Evolutionary conservation across 2,888 invertebrate species (phyloP).

Genomic region (Lissocephala sabroskyi): DNA sequence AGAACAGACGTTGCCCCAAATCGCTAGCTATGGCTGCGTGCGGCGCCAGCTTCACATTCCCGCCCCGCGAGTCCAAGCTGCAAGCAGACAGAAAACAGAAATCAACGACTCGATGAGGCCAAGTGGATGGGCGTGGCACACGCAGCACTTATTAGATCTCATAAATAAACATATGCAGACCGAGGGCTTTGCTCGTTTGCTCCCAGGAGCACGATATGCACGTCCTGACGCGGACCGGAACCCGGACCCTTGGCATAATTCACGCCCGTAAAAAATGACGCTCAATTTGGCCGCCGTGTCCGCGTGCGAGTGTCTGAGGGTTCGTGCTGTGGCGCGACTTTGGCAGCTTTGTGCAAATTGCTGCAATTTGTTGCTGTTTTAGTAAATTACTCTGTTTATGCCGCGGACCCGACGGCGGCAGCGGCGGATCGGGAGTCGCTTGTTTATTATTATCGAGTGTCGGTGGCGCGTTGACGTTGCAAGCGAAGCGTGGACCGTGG

Average conservation of each 20-base stretch:
- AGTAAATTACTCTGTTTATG: slow-evolving; percentile 67
- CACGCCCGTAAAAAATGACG: slow-evolving; percentile 56
- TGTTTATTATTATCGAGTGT: slow-evolving; percentile 58
- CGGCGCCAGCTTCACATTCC: slow-evolving; percentile 77
- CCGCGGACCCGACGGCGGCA: slow-evolving; percentile 28
- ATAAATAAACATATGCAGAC: slow-evolving; percentile 61
- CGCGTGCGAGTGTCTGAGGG: slow-evolving; percentile 11
- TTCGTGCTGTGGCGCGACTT: slow-evolving; percentile 38
- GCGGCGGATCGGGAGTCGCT: too few species aligned
- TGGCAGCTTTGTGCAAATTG: slow-evolving; percentile 58
- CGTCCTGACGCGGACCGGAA: not conserved
- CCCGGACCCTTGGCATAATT: slow-evolving; percentile 37
- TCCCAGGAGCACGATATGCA: slow-evolving; percentile 1
- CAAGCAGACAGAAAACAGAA: slow-evolving; percentile 12
- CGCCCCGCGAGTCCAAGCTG: slow-evolving; percentile 86
- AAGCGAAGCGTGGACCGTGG: too few species aligned
- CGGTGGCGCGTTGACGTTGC: slow-evolving; percentile 32
- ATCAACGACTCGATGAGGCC: too few species aligned
- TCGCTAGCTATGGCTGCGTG: slow-evolving; percentile 87
- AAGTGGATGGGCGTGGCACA: slow-evolving; percentile 40
- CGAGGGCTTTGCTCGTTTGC: slow-evolving; percentile 19
- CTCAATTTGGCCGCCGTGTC: slow-evolving; percentile 41
- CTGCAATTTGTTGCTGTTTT: slow-evolving; percentile 66
- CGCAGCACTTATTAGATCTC: slow-evolving; percentile 51
- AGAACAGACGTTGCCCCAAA: slow-evolving; percentile 83